Evolutionary conservation across 2,113 vertebrate species (phyloP), one percentile per base, ranked within the genome.

Genomic region (Anser cygnoides): DNA sequence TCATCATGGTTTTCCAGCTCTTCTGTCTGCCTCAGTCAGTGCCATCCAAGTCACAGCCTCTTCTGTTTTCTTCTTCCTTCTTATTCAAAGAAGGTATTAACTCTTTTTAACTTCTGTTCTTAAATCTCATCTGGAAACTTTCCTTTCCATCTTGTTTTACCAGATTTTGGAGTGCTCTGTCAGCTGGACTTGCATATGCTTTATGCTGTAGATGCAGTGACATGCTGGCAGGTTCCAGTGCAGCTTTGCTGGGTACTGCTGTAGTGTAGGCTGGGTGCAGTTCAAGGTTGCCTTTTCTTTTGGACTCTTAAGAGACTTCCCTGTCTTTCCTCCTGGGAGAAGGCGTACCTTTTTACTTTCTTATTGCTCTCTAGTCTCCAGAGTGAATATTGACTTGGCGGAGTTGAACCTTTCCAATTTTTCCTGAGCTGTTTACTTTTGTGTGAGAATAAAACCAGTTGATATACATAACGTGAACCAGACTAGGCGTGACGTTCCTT

Each of bases 221-320:
- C 16, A 9, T 6, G 13, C 28, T 91, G 57, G 5, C 33, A 84
- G 49, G 59, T 35, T 5, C 2, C 29, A 52, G 28, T 37, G 59
- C 33, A 52, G n/a, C 1, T 5, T 76, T 43, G 1, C 0, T 10
- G 15, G 15, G 28, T n/a, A 13, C 16, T 41, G 31, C 52, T 74
- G 55, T 21, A 63, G 43, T 77, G 33, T 35, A 5, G 6, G n/a
- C 26, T 91, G 8, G 9, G 11, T 33, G 50, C 14, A 31, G 31
- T 18, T 18, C 50, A 81, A 74, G 28, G 14, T 11, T 23, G 31
- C 54, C 22, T 59, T 59, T 50, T 79, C 11, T 33, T 85, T 50
- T 0, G 0, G n/a, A 16, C 33, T 55, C 10, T 49, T n/a, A 77
- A 82, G 29, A 22, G n/a, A 43, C 39, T 74, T 13, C 26, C 3